Percentiles rank a stretch among this genome's conserved stretches.
phyloP scores from a whole-genome alignment of 2,888 invertebrate species.

The Luffia ferchaultella region DNA sequence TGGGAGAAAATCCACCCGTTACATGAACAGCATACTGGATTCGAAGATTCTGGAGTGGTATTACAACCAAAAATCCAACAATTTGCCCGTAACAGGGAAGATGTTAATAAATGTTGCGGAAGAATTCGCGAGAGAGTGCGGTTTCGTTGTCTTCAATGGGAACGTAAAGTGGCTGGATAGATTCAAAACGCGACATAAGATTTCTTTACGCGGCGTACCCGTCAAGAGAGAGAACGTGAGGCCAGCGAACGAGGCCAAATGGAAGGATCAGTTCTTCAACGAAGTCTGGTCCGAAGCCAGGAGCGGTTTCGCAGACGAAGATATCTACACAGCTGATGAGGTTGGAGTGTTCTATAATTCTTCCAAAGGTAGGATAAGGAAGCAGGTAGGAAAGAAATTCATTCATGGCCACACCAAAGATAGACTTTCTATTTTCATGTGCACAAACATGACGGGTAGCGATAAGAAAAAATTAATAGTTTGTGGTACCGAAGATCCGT shows the following conservation, averaged over 20 bases:
- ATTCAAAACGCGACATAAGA: slow-evolving; percentile 29
- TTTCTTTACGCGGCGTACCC: slow-evolving; percentile 20
- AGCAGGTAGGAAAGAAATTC: slow-evolving; percentile 27
- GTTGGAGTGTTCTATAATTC: slow-evolving; percentile 30
- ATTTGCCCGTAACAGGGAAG: slow-evolving; percentile 25
- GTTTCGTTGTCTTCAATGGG: slow-evolving; percentile 29
- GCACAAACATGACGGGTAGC: slow-evolving; percentile 26
- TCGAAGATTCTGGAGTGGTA: slow-evolving; percentile 26
- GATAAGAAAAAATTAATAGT: slow-evolving; percentile 29
- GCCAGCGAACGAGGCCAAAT: slow-evolving; percentile 24
- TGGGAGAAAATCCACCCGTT: slow-evolving; percentile 19
- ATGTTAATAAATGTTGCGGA: slow-evolving; percentile 30
- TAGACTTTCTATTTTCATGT: slow-evolving; percentile 27
- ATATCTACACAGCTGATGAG: slow-evolving; percentile 32
- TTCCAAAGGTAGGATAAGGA: slow-evolving; percentile 29
- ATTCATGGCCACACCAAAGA: slow-evolving; percentile 30
- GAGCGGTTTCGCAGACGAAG: slow-evolving; percentile 24
- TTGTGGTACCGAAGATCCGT: slow-evolving; percentile 29
- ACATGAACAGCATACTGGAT: slow-evolving; percentile 27
- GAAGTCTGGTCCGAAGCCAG: slow-evolving; percentile 30
- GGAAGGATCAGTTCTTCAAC: slow-evolving; percentile 30
- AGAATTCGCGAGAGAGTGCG: slow-evolving; percentile 26
- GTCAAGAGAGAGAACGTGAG: slow-evolving; percentile 17
- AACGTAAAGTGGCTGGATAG: slow-evolving; percentile 33
- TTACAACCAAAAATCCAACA: slow-evolving; percentile 19